Conservation (phyloP, 2,888 invertebrate species). For the Hydrotaea cyrtoneurina region DNA sequence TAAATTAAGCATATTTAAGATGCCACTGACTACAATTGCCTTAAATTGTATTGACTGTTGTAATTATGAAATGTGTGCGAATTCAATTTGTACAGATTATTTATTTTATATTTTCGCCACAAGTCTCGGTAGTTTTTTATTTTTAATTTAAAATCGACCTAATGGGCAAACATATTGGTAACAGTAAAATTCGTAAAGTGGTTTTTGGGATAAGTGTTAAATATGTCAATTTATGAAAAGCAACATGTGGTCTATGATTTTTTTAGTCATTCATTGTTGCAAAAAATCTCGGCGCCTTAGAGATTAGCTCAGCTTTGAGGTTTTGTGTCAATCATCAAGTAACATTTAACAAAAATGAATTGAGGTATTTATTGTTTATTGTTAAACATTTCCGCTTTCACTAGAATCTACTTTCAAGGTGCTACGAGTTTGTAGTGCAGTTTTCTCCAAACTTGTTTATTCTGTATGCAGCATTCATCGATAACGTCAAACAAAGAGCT, state of each 20-base stretch:
- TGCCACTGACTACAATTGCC: neutral
- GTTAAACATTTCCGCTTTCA: constrained; percentile 18
- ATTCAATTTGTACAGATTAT: constrained; percentile 16
- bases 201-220: too few relatives aligned
- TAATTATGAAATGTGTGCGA: constrained; percentile 41
- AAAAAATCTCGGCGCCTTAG: too few relatives aligned
- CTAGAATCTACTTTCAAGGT: neutral
- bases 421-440: neutral
- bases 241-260: too few relatives aligned
- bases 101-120: too few relatives aligned
- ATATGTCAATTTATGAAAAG: too few relatives aligned
- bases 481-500: neutral
- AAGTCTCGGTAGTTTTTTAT: too few relatives aligned
- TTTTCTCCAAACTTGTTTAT: neutral
- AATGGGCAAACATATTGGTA: too few relatives aligned
- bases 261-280: too few relatives aligned
- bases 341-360: neutral
- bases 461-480: neutral
- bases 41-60: constrained; percentile 10
- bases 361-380: constrained; percentile 14
- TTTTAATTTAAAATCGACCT: too few relatives aligned
- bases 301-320: too few relatives aligned
- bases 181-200: too few relatives aligned
- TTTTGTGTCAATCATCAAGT: neutral
- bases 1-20: neutral